These are phyloP conservation scores for Aethina tumida DNA, from an alignment of 1,140 invertebrate genomes.

Conservation along the genomic window DNA sequence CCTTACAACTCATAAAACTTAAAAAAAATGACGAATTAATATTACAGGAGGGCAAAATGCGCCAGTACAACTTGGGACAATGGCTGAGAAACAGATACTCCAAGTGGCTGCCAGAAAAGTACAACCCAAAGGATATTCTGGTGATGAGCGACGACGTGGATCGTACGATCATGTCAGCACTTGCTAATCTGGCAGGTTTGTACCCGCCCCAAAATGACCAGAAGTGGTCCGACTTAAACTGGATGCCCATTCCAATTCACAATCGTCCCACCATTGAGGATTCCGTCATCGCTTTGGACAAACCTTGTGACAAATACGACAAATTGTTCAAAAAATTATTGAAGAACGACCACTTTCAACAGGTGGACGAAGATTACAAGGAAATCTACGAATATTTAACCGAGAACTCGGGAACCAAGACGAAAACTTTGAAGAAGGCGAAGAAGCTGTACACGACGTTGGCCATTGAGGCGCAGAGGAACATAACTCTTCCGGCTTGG, in stretches of 20 bases:
- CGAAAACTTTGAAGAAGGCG: constrained; percentile 41
- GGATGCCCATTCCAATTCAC: constrained; percentile 86
- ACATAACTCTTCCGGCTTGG: constrained; percentile 62
- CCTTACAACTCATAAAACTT: too few relatives aligned
- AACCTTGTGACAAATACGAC: constrained; percentile 52
- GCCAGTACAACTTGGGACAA: constrained; percentile 64
- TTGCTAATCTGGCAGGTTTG: constrained; percentile 69
- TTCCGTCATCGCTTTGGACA: constrained; percentile 43
- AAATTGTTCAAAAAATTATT: constrained; percentile 43
- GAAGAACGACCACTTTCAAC: constrained; percentile 41
- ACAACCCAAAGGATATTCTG: constrained; percentile 33
- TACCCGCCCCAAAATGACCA: constrained; percentile 51
- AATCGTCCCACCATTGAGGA: constrained; percentile 56
- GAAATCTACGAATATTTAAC: constrained; percentile 51
- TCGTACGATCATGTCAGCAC: constrained; percentile 80
- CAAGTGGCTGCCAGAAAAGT: constrained; percentile 41
- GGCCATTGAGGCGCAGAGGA: constrained; percentile 58
- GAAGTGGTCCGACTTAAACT: constrained; percentile 56
- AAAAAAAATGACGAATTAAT: too few relatives aligned
- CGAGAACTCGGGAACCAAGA: constrained; percentile 43
- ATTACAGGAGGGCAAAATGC: constrained; percentile 59
- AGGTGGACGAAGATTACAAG: constrained; percentile 44
- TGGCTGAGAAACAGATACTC: constrained; percentile 60
- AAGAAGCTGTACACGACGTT: constrained; percentile 54
- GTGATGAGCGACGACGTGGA: constrained; percentile 69